Evolutionary conservation across 2,888 invertebrate genomes (phyloP).

Genomic region (Helleia helle): DNA sequence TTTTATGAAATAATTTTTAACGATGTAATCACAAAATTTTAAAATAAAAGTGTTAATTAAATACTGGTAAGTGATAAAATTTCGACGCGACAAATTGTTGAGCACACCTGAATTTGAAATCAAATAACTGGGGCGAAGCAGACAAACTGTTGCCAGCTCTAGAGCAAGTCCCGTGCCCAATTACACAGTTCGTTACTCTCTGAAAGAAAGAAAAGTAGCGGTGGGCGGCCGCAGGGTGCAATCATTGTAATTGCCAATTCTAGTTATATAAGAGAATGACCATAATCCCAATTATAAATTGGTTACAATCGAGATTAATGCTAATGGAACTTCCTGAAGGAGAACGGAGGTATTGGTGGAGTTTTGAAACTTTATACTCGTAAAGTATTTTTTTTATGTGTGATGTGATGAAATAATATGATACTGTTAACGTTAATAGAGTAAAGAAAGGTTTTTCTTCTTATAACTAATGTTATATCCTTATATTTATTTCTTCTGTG

Average conservation of each 20-base stretch:
- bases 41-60: constrained; percentile 8
- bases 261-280: constrained; percentile 8
- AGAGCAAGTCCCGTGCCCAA: constrained; percentile 47
- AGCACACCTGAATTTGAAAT: constrained; percentile 23
- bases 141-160: constrained; percentile 39
- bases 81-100: constrained; percentile 8
- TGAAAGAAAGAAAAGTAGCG: constrained; percentile 52
- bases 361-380: too few relatives aligned
- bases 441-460: too few relatives aligned
- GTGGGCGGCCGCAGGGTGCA: constrained; percentile 33
- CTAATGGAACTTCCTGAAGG: not conserved
- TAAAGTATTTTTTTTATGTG: too few relatives aligned
- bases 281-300: constrained; percentile 7
- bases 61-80: constrained; percentile 7
- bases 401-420: too few relatives aligned
- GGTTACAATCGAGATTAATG: not conserved
- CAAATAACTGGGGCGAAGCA: constrained; percentile 29
- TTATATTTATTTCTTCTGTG: too few relatives aligned
- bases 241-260: constrained; percentile 13
- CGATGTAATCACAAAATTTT: constrained; percentile 5
- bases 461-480: too few relatives aligned
- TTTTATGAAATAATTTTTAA: too few relatives aligned
- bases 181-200: constrained; percentile 64
- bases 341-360: too few relatives aligned
- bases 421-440: too few relatives aligned